Evolutionary conservation across 2,797 vertebrate genomes (phyloP).

Genomic region (Hephaestus fuliginosus): DNA sequence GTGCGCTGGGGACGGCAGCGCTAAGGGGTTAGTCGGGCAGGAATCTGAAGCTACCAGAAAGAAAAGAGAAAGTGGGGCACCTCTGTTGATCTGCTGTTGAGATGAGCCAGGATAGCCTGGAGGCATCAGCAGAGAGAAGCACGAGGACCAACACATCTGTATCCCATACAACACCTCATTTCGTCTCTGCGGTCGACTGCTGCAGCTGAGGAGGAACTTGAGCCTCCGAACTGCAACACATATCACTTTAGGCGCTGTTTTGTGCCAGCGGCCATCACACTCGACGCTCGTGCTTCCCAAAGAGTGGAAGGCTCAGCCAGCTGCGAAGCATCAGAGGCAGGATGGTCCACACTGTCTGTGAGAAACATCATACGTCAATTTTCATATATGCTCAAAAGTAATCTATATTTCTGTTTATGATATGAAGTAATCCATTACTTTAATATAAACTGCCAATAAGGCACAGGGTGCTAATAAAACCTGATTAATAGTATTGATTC

Average conservation of each 20-base stretch:
- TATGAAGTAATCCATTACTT: neutral
- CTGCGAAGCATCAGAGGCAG: neutral
- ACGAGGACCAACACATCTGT: constrained; percentile 53
- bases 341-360: neutral
- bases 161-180: constrained; percentile 42
- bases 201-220: constrained; percentile 22
- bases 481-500: neutral
- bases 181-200: constrained; percentile 19
- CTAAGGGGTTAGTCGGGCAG: constrained; percentile 34
- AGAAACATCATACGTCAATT: neutral
- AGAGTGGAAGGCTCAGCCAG: neutral
- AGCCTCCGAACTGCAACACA: constrained; percentile 16
- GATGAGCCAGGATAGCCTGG: constrained; percentile 39
- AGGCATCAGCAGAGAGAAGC: constrained; percentile 38
- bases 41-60: constrained; percentile 1
- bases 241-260: constrained; percentile 37
- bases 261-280: constrained; percentile 30
- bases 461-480: neutral
- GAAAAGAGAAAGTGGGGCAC: constrained; percentile 23
- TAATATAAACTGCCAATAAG: neutral
- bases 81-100: constrained; percentile 23
- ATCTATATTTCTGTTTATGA: neutral
- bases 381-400: neutral
- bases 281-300: neutral
- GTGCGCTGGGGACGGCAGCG: neutral